Percentiles rank a stretch among this genome's conserved stretches.
Evolutionary conservation across 2,113 vertebrate species (phyloP).

Genomic region (mouse (Mus musculus)): GRCm39 chr4:27281501-27282000

Average conservation of each 20-base stretch:
- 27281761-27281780: neutral
- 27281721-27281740: neutral
- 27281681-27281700: neutral
- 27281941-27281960: neutral
- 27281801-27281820: neutral
- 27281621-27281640: neutral
- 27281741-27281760: neutral
- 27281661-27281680: neutral
- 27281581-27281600: neutral
- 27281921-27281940: neutral
- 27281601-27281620: neutral
- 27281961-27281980: neutral
- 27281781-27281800: neutral
- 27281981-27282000: neutral
- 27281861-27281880: too few relatives aligned
- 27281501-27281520: neutral
- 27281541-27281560: neutral
- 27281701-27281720: neutral
- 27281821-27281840: neutral
- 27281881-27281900: neutral
- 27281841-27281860: neutral
- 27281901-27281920: neutral
- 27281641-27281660: neutral
- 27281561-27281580: neutral
- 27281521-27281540: neutral